These are phyloP conservation scores for Anomalospiza imberbis DNA, from an alignment of 2,797 vertebrate genomes.

Conservation along the genomic window DNA sequence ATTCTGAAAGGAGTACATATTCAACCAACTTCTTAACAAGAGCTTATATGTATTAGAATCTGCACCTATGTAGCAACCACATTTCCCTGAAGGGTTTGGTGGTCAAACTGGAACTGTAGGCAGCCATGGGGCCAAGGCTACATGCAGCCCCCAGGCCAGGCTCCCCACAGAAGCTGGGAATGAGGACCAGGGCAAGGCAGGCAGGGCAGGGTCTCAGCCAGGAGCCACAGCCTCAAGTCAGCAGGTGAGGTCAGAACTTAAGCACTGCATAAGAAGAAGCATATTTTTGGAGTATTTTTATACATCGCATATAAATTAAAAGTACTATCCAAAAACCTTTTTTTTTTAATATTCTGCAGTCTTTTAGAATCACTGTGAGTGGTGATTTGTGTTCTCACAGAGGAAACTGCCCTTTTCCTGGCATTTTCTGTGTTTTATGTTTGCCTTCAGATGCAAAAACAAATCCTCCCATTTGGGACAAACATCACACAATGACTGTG, in stretches of 20 bases:
- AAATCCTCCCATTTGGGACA: not conserved
- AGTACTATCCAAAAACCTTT: not conserved
- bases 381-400: not conserved
- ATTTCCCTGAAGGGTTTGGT: not conserved
- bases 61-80: not conserved
- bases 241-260: not conserved
- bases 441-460: not conserved
- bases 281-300: not conserved
- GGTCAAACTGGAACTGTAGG: not conserved
- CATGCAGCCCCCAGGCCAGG: not conserved
- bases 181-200: not conserved
- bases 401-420: not conserved
- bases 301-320: not conserved
- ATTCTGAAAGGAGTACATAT: not conserved
- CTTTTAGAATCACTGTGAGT: not conserved
- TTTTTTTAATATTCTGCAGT: not conserved
- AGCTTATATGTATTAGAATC: not conserved
- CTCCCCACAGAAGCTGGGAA: not conserved
- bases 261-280: not conserved
- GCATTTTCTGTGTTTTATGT: not conserved
- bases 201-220: not conserved
- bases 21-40: not conserved
- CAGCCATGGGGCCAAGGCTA: not conserved
- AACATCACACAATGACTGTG: not conserved
- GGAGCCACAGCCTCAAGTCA: not conserved